phyloP scores from a whole-genome alignment of 2,888 invertebrate species.

The Drosophila birchii region DNA sequence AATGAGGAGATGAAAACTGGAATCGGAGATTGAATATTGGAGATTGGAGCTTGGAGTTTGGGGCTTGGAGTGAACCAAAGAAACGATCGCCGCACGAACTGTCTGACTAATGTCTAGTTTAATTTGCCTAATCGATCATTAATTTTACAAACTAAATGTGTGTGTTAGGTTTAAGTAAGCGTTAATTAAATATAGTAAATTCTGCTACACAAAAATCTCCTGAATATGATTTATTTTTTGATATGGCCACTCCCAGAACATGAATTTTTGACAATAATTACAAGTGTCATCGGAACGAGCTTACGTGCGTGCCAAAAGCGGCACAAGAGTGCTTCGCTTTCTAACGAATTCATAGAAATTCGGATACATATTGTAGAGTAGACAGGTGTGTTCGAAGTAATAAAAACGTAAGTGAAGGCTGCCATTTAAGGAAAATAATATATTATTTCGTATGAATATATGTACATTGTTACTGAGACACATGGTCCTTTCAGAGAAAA shows the following conservation, averaged over 20 bases:
- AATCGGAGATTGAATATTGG: not conserved
- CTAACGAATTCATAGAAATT: constrained; percentile 45
- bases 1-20: not conserved
- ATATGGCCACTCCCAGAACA: constrained; percentile 5
- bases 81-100: constrained; percentile 70
- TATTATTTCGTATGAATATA: too few relatives aligned
- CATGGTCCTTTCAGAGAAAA: not conserved
- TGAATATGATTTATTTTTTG: not conserved
- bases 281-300: constrained; percentile 46
- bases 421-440: not conserved
- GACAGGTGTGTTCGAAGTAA: not conserved
- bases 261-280: constrained; percentile 71
- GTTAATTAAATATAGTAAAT: constrained; percentile 71
- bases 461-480: not conserved
- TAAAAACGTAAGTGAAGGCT: not conserved
- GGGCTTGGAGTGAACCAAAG: constrained; percentile 62
- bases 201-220: constrained; percentile 49
- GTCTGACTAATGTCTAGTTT: constrained; percentile 72
- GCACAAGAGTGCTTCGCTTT: constrained; percentile 55
- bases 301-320: constrained; percentile 78
- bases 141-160: constrained; percentile 72
- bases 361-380: not conserved
- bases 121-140: constrained; percentile 58
- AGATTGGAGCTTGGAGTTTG: constrained; percentile 8
- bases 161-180: constrained; percentile 78